These are phyloP conservation scores for Murina feae DNA, from an alignment of 2,113 vertebrate genomes.

Conservation along the genomic window DNA sequence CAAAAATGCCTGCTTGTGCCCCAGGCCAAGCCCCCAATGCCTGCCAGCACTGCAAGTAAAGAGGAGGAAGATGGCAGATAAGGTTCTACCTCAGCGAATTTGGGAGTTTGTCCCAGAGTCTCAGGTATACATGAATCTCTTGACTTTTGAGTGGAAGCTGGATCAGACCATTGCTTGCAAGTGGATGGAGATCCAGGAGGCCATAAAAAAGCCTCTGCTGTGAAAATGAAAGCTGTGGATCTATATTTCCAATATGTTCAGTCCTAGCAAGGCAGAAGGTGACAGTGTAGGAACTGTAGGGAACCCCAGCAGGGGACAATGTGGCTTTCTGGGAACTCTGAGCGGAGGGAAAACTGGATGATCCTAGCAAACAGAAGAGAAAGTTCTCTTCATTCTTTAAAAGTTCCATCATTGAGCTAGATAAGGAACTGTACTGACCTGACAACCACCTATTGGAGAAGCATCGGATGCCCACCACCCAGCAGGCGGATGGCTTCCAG, in stretches of 20 bases:
- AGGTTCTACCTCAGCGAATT: slow-evolving; percentile 97
- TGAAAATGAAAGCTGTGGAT: slow-evolving; percentile 94
- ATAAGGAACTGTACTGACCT: slow-evolving; percentile 95
- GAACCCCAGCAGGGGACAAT: slow-evolving; percentile 81
- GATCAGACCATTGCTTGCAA: slow-evolving; percentile 97
- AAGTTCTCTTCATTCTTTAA: slow-evolving; percentile 99
- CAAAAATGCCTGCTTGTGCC: slow-evolving; percentile 90
- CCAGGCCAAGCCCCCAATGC: slow-evolving; percentile 86
- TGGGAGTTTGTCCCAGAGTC: slow-evolving; percentile 97
- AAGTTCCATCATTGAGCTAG: slow-evolving; percentile 96
- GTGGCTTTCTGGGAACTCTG: slow-evolving; percentile 96
- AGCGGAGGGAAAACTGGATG: slow-evolving; percentile 96
- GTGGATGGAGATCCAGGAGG: slow-evolving; percentile 98
- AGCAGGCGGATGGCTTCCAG: slow-evolving; percentile 98
- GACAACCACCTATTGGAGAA: slow-evolving; percentile 99
- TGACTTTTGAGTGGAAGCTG: slow-evolving; percentile 97
- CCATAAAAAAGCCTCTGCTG: slow-evolving; percentile 97
- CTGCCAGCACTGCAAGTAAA: slow-evolving; percentile 89
- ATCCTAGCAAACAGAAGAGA: slow-evolving; percentile 95
- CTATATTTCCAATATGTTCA: slow-evolving; percentile 98
- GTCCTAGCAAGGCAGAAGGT: slow-evolving; percentile 92
- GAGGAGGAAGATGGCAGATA: slow-evolving; percentile 98
- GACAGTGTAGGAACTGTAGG: slow-evolving; percentile 77
- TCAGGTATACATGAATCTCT: slow-evolving; percentile 98
- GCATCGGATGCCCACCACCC: slow-evolving; percentile 96